Evolutionary conservation across 2,888 invertebrate species (phyloP).

Genomic region (Galeopsomyia nigrocyanea): DNA sequence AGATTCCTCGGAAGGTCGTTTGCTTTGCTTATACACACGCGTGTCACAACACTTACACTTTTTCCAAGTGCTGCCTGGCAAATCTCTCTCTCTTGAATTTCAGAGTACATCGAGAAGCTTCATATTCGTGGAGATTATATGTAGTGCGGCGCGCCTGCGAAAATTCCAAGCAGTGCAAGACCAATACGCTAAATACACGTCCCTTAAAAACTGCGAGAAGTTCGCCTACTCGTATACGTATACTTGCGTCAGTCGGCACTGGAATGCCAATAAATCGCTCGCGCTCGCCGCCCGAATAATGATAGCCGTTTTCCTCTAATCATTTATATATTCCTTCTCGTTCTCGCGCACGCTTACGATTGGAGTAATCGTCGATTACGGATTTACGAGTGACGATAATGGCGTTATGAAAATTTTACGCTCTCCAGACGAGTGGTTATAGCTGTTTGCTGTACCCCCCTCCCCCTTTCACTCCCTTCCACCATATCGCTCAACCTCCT

Average conservation of each 20-base stretch:
- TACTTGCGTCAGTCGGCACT: constrained; percentile 10
- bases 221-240: constrained; percentile 33
- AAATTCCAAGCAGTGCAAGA: not conserved
- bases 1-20: constrained; percentile 70
- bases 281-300: constrained; percentile 27
- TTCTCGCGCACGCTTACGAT: constrained; percentile 17
- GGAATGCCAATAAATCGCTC: constrained; percentile 41
- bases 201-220: constrained; percentile 6
- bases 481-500: too few species aligned
- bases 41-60: too few species aligned
- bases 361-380: constrained; percentile 40
- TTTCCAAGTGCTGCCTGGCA: not conserved
- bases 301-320: constrained; percentile 32
- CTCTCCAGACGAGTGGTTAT: not conserved
- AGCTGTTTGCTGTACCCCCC: constrained; percentile 16
- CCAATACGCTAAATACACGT: too few species aligned
- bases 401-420: constrained; percentile 43
- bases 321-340: constrained; percentile 14
- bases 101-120: too few species aligned
- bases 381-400: constrained; percentile 42
- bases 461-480: too few species aligned
- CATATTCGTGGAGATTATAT: too few species aligned
- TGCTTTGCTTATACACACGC: constrained; percentile 63
- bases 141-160: not conserved
- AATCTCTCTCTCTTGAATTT: constrained; percentile 10